Evolutionary conservation across 2,888 invertebrate genomes (phyloP).

Genomic region (Ornithoptera priamus): DNA sequence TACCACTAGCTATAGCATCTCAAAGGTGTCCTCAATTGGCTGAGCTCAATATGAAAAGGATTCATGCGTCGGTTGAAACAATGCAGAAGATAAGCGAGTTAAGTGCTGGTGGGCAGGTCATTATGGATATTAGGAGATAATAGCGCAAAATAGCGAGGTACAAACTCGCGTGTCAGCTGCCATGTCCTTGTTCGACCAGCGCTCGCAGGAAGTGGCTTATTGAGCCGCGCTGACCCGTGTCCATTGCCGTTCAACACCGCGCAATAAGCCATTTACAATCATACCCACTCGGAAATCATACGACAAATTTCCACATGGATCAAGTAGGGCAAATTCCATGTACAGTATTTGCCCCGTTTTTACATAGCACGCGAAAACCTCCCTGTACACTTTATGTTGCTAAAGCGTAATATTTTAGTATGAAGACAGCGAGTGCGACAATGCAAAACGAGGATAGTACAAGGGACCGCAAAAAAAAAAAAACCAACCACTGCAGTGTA

Average conservation of each 20-base stretch:
- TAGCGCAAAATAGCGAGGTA: constrained; percentile 29
- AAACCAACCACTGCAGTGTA: constrained; percentile 26
- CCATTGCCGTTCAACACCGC: constrained; percentile 40
- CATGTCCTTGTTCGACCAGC: constrained; percentile 60
- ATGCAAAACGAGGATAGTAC: constrained; percentile 25
- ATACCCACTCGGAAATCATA: constrained; percentile 23
- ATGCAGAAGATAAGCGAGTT: constrained; percentile 19
- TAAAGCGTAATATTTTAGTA: constrained; percentile 32
- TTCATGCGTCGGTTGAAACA: constrained; percentile 23
- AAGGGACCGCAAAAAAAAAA: constrained; percentile 27
- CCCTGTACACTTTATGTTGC: constrained; percentile 20
- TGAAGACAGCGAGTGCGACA: constrained; percentile 30
- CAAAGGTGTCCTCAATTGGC: constrained; percentile 18
- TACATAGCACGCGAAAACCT: constrained; percentile 12
- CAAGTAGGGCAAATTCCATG: constrained; percentile 13
- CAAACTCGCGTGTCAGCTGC: constrained; percentile 55
- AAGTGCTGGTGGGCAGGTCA: constrained; percentile 28
- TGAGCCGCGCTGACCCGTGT: constrained; percentile 69
- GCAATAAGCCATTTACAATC: constrained; percentile 22
- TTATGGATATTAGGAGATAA: constrained; percentile 29
- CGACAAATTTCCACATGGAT: constrained; percentile 24
- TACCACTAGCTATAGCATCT: constrained; percentile 1
- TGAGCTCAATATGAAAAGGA: constrained; percentile 8
- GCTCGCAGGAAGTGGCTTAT: constrained; percentile 71
- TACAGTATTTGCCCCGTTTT: constrained; percentile 15